Evolutionary conservation across 1,140 invertebrate species (phyloP).

Genomic region (Drosophila pandora): DNA sequence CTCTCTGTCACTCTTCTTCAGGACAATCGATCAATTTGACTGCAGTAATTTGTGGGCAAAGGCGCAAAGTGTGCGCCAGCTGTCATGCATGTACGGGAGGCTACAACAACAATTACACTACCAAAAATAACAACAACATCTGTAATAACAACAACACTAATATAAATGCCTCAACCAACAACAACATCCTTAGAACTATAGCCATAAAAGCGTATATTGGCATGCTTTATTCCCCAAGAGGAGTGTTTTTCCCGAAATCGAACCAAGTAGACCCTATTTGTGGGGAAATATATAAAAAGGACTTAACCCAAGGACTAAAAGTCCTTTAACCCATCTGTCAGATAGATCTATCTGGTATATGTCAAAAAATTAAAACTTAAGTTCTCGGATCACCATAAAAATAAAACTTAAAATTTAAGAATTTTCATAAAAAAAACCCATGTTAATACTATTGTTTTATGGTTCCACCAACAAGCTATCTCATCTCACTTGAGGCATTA

Average conservation of each 20-base stretch:
- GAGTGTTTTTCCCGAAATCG: neutral
- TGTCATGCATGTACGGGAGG: slow-evolving; percentile 53
- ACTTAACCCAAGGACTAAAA: too few species aligned
- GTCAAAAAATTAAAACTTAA: too few species aligned
- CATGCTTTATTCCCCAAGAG: neutral
- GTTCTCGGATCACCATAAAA: too few species aligned
- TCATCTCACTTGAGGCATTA: slow-evolving; percentile 4
- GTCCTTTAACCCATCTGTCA: too few species aligned
- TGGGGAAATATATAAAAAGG: too few species aligned
- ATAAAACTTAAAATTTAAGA: too few species aligned
- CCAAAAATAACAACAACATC: slow-evolving; percentile 6
- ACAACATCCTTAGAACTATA: slow-evolving; percentile 40
- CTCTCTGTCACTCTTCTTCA: slow-evolving; percentile 31
- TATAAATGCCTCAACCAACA: neutral
- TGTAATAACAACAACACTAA: slow-evolving; percentile 1
- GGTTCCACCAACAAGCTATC: neutral
- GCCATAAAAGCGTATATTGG: slow-evolving; percentile 33
- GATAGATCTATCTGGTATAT: too few species aligned
- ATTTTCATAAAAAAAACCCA: too few species aligned
- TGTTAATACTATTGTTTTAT: neutral
- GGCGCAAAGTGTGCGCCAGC: slow-evolving; percentile 72
- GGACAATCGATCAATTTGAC: slow-evolving; percentile 79
- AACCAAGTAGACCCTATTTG: slow-evolving; percentile 16
- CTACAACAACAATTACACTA: slow-evolving; percentile 35
- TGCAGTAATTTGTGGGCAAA: slow-evolving; percentile 79